These are phyloP conservation scores for Drosophila murphyi DNA, from an alignment of 1,140 invertebrate genomes.

Conservation along the genomic window DNA sequence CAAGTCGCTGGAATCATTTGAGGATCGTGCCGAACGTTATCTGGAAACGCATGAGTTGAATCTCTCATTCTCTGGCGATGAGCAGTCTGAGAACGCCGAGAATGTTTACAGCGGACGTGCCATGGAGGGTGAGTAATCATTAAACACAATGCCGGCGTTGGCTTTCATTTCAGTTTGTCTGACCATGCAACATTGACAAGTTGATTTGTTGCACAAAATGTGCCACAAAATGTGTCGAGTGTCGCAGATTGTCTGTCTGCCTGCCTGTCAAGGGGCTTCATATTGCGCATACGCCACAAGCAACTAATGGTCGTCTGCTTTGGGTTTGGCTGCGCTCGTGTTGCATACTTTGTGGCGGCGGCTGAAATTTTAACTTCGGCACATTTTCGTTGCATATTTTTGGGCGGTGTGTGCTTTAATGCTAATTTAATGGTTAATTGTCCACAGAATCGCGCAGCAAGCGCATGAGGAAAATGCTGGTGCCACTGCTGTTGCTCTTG, in stretches of 20 bases:
- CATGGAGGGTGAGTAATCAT: slow-evolving; percentile 74
- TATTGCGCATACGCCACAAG: slow-evolving; percentile 43
- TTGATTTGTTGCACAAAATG: not conserved
- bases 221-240: not conserved
- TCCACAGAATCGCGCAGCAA: slow-evolving; percentile 86
- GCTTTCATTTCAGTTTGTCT: slow-evolving; percentile 24
- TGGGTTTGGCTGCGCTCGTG: not conserved
- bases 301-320: not conserved
- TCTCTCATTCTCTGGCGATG: slow-evolving; percentile 77
- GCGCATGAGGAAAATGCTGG: slow-evolving; percentile 87
- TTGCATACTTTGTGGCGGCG: slow-evolving; percentile 54
- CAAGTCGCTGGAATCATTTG: slow-evolving; percentile 77
- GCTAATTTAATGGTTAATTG: slow-evolving; percentile 7
- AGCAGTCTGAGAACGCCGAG: slow-evolving; percentile 74
- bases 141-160: not conserved
- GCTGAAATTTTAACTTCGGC: slow-evolving; percentile 17
- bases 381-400: slow-evolving; percentile 46
- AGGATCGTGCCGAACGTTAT: slow-evolving; percentile 84
- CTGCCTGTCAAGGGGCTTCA: not conserved
- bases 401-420: slow-evolving; percentile 1
- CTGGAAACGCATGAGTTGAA: slow-evolving; percentile 84
- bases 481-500: slow-evolving; percentile 87
- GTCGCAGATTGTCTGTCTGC: not conserved
- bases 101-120: slow-evolving; percentile 74
- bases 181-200: not conserved